Base-by-base conservation (phyloP, 2,888 invertebrate genomes). In the Limnephilus rhombicus region DNA sequence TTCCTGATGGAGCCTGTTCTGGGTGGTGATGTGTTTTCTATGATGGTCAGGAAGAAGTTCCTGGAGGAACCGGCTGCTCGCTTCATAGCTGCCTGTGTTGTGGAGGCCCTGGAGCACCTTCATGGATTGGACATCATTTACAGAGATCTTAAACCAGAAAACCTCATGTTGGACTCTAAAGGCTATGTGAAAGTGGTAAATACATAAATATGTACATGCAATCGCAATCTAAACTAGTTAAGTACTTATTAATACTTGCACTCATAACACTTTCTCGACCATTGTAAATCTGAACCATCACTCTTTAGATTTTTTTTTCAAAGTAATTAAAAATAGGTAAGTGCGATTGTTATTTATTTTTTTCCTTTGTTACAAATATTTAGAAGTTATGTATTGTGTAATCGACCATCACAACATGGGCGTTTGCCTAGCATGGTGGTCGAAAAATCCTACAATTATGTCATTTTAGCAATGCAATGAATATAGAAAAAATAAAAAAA, bases 1-100 rank as follows among this genome's bases (percentile, higher is more conserved):
- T 99, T 99, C 96, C 95, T 99, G 87, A 98, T 99, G 98, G 99
- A 99, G 95, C 98, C 98, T 0, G 98, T 99, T 94, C 96, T 99
- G 90, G 99, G 99, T 1, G 99, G 99, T 2, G 99, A 99, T 95
- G 97, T 99, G 15, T 99, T 99, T 98, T 98, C 98, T 1, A 97
- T 99, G 29, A 97, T 99, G 93, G 98, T 99, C 94, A 98, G 98
- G 94, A 97, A 98, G 94, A 96, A 97, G 80, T 97, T 96, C 94
- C 99, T 99, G 95, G 97, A 98, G 93, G 99, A 99, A 94, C 96
- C 96, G 94, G 97, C 98, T 3, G 97, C 99, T 0, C 97, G 98
- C 88, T 99, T 99, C 95, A 98, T 99, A 96, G 97, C 98, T 7
- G 99, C 98, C 0, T 99, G 99, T 95, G 99, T 99, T 0, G 97